phyloP scores from a whole-genome alignment of 2,113 vertebrate species.

The Varanus salvator region DNA sequence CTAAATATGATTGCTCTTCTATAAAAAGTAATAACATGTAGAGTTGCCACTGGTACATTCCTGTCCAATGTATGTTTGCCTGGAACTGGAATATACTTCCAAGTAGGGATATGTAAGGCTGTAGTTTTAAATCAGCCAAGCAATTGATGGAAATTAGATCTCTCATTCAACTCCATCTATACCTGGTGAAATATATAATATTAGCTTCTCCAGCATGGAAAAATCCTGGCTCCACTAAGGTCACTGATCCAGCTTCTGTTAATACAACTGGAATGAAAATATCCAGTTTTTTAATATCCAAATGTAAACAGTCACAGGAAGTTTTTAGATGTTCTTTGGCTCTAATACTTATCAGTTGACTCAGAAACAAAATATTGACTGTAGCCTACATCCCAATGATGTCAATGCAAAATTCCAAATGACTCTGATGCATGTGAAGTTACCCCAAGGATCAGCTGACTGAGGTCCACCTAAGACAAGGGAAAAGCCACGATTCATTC shows the following conservation, averaged over 20 bases:
- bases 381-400: not conserved
- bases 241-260: not conserved
- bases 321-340: not conserved
- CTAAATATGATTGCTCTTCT: not conserved
- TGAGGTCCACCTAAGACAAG: not conserved
- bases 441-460: not conserved
- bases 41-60: not conserved
- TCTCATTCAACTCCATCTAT: not conserved
- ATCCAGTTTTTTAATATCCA: not conserved
- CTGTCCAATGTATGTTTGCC: not conserved
- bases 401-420: not conserved
- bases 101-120: not conserved
- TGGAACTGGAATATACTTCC: constrained; percentile 23
- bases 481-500: not conserved
- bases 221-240: not conserved
- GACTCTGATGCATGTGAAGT: not conserved
- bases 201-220: not conserved
- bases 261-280: not conserved
- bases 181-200: not conserved
- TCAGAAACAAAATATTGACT: not conserved
- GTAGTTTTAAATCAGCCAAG: constrained; percentile 11
- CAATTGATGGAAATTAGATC: not conserved
- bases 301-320: not conserved
- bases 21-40: not conserved
- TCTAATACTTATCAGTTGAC: not conserved